These are phyloP conservation scores for Trematocara marginatum DNA, from an alignment of 2,113 vertebrate species.

Conservation along the genomic window DNA sequence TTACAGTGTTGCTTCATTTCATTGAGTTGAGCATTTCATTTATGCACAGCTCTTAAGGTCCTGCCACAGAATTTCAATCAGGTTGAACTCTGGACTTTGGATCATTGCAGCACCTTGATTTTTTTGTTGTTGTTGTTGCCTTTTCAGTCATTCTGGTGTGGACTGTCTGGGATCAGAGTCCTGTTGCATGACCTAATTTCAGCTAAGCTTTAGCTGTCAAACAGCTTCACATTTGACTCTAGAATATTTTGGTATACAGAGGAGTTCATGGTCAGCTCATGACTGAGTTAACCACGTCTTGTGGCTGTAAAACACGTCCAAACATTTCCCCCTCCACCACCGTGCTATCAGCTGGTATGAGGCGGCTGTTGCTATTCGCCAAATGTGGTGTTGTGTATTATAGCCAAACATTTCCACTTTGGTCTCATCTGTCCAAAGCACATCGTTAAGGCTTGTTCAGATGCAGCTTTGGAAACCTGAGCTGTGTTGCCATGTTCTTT, in stretches of 20 bases:
- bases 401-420: background rate
- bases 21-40: background rate
- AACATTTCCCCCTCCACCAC: background rate
- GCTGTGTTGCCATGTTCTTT: background rate
- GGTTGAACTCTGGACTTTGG: background rate
- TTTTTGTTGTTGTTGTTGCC: background rate
- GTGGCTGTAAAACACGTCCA: background rate
- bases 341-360: background rate
- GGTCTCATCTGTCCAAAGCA: background rate
- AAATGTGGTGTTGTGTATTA: background rate
- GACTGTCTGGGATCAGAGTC: background rate
- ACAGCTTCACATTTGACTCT: background rate
- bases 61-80: background rate
- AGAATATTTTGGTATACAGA: background rate
- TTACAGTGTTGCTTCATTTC: background rate
- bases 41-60: background rate
- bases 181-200: background rate
- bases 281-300: background rate
- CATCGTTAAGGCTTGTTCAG: background rate
- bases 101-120: background rate
- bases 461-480: background rate
- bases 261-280: background rate
- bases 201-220: background rate
- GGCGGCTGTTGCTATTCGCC: background rate
- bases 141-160: background rate